Evolutionary conservation across 2,888 invertebrate genomes (phyloP).

Genomic region (Unio delphinus): DNA sequence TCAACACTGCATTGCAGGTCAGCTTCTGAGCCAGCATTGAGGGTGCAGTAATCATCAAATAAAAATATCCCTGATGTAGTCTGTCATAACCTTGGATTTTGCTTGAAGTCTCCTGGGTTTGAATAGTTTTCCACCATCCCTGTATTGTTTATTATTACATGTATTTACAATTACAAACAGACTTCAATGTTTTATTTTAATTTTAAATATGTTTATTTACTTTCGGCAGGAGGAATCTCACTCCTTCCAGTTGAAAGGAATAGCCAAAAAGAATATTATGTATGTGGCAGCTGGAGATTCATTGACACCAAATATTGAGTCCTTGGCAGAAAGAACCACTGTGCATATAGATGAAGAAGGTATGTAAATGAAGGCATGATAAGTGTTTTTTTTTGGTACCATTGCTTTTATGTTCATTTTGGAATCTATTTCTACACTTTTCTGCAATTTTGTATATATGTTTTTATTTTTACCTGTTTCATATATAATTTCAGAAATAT

Average conservation of each 20-base stretch:
- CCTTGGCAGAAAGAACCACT: constrained; percentile 53
- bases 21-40: too few species aligned
- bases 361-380: constrained; percentile 4
- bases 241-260: constrained; percentile 61
- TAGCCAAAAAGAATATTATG: constrained; percentile 64
- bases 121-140: too few species aligned
- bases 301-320: constrained; percentile 59
- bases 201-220: not conserved
- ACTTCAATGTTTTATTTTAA: not conserved
- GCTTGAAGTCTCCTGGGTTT: too few species aligned
- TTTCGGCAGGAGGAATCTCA: constrained; percentile 64
- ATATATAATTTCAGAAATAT: too few species aligned
- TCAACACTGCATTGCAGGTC: too few species aligned
- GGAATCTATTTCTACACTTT: too few species aligned
- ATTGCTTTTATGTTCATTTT: not conserved
- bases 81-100: too few species aligned
- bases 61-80: too few species aligned
- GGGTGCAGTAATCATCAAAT: too few species aligned
- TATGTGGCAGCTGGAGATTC: constrained; percentile 64
- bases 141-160: not conserved
- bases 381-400: not conserved
- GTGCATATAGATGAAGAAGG: constrained; percentile 58
- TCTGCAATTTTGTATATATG: too few species aligned
- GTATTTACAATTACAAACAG: not conserved
- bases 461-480: too few species aligned